Conservation (phyloP, 1,140 invertebrate genomes). For the Procambarus clarkii region DNA sequence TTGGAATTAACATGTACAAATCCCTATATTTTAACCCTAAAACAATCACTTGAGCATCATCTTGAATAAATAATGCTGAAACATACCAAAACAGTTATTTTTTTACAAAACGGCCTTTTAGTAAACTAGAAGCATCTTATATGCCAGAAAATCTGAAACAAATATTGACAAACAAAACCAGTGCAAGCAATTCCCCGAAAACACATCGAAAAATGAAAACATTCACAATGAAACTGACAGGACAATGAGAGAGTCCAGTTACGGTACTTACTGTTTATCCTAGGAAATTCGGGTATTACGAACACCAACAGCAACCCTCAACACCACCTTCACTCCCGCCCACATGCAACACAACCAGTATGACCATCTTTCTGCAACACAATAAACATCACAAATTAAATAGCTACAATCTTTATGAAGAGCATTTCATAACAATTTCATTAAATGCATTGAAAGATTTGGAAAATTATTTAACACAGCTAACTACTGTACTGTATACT, state of each 20-base stretch:
- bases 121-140: no score
- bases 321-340: constrained; percentile 32
- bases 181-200: background rate
- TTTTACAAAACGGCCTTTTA: no score
- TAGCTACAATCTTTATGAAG: background rate
- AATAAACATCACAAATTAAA: constrained; percentile 16
- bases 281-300: constrained; percentile 29
- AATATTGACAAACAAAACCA: background rate
- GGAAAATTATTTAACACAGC: no score
- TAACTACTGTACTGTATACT: no score
- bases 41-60: no score
- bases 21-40: no score
- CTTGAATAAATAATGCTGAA: no score
- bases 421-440: no score
- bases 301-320: constrained; percentile 29
- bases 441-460: no score
- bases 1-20: no score
- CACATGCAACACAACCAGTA: constrained; percentile 48
- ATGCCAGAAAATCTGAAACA: no score
- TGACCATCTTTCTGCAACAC: constrained; percentile 54
- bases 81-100: no score
- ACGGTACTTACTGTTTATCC: constrained; percentile 44
- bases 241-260: background rate
- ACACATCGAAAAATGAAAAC: background rate
- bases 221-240: background rate